A percentile compares a stretch with the other conserved stretches of the same genome.
Conservation (phyloP, 2,888 invertebrate genomes). For the Hydrotaea diabolus region DNA sequence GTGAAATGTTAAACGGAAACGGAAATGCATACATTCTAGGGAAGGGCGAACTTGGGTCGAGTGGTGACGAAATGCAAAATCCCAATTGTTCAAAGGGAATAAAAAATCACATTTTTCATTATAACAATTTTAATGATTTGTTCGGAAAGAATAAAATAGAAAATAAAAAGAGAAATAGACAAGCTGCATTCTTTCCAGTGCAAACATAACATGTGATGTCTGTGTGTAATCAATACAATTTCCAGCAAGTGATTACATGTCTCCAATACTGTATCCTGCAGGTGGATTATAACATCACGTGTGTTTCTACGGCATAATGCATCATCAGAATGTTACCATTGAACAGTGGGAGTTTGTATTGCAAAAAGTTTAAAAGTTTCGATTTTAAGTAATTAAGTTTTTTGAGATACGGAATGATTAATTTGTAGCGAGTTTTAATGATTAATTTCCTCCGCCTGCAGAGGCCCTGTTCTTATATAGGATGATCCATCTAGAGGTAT, state of each 20-base stretch:
- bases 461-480: no score
- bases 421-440: no score
- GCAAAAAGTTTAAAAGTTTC: no score
- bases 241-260: not conserved
- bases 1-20: slow-evolving; percentile 23
- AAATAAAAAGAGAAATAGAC: no score
- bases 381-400: no score
- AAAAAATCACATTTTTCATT: slow-evolving; percentile 23
- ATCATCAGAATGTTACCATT: not conserved
- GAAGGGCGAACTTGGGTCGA: not conserved
- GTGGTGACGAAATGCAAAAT: slow-evolving; percentile 15
- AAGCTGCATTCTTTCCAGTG: not conserved
- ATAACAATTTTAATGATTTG: slow-evolving; percentile 3
- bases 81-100: not conserved
- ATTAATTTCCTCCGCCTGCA: no score
- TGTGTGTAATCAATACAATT: not conserved
- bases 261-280: not conserved
- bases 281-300: slow-evolving; percentile 1
- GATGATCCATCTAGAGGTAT: no score
- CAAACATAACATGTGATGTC: slow-evolving; percentile 2
- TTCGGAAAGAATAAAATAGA: not conserved
- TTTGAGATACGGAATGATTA: no score
- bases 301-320: not conserved
- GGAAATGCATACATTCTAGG: no score
- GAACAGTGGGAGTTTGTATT: not conserved